Conservation (phyloP, 1,140 invertebrate genomes). For the Ooceraea biroi region DNA sequence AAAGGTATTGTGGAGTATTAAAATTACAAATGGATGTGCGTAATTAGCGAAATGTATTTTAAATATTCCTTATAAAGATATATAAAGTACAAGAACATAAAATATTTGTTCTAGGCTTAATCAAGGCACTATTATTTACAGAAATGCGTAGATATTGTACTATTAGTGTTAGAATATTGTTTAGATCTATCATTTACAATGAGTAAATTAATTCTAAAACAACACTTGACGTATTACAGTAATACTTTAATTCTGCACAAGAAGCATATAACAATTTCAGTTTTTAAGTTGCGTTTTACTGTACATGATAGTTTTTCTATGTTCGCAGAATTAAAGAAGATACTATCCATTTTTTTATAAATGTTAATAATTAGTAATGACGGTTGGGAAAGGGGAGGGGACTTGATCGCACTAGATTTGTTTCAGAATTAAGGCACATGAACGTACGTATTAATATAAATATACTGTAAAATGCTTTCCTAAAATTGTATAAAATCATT, state of each 20-base stretch:
- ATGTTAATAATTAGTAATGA: conserved; percentile 1
- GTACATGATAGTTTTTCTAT: conserved; percentile 9
- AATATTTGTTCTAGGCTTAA: conserved; percentile 70
- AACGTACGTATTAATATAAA: conserved; percentile 16
- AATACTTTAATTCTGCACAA: conserved; percentile 26
- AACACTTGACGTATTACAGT: neutral
- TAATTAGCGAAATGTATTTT: conserved; percentile 82
- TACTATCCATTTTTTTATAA: neutral
- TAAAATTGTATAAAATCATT: conserved; percentile 4
- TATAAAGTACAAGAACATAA: conserved; percentile 79
- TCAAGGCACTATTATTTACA: conserved; percentile 83
- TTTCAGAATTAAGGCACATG: conserved; percentile 52
- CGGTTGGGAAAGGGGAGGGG: no score
- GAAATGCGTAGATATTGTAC: neutral
- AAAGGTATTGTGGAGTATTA: neutral
- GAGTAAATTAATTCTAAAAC: neutral
- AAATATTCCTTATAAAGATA: conserved; percentile 81
- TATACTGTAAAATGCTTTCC: conserved; percentile 22
- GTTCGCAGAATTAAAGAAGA: no score
- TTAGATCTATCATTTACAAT: conserved; percentile 21
- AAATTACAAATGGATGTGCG: conserved; percentile 31
- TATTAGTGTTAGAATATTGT: neutral
- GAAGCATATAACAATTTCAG: conserved; percentile 41
- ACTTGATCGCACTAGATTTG: conserved; percentile 14
- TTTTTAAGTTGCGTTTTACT: neutral